Base-by-base conservation (phyloP, 2,797 vertebrate genomes). In the Apogon talboti region DNA sequence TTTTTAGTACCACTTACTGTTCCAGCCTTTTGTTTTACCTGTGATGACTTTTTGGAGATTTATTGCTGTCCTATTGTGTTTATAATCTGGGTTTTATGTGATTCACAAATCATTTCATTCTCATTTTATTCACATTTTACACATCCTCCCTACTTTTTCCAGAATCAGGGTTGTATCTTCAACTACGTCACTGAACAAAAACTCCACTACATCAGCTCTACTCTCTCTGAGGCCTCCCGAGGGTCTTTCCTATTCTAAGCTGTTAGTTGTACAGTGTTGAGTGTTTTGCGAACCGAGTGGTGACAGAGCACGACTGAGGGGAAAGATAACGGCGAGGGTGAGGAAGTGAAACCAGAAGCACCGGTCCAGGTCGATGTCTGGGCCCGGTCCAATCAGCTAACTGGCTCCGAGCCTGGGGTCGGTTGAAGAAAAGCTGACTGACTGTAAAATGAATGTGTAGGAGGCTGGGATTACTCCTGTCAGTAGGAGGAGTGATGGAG, bases 351-450 rank as follows among this genome's bases (percentile, higher is more conserved):
- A 63, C 41, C 43, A 62, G 15, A 79, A 57, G 12, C 52, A 59
- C 44, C 37, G 21, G 30, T 4, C 13, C 11, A 5, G 67, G 35
- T 84, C 56, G 11, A 79, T 72, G 64, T 43, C 43, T 77, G 80
- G 76, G 74, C 16, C n/a, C 0, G n/a, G 42, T 64, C 59, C 76
- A 21, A 45, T 70, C 33, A 19, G 46, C 52, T 62, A 28, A 46
- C 7, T 7, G 62, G 51, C 62, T 54, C 58, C 48, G 15, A 15
- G 46, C 67, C 57, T 38, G 24, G 48, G 73, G 52, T 1, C 40
- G 62, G 66, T 67, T 47, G 30, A 49, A 78, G 52, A 82, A 50
- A 61, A n/a, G 53, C 56, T 33, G 57, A 46, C 37, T 80, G 53
- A 46, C 37, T 80, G 53, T 56, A 7, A 72, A 56, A 35, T 56